Evolutionary conservation across 2,797 vertebrate species (phyloP), one percentile per base, ranked within the genome.

Genomic region (Bucorvus abyssinicus): DNA sequence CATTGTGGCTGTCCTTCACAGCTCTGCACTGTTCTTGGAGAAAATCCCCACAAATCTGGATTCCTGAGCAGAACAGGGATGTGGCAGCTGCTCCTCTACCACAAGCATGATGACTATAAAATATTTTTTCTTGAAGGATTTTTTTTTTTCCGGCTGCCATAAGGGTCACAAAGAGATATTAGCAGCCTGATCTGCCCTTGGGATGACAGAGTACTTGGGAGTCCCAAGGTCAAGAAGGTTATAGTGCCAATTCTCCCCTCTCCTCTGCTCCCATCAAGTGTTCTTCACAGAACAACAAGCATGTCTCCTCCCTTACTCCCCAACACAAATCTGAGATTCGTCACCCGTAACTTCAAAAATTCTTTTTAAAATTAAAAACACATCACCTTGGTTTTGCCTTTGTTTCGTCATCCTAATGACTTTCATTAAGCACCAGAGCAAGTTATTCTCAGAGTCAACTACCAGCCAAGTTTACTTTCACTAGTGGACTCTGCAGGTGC

Each of bases 191-290:
- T 32, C 36, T 55, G n/a, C 30, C 73, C 61, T 68, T 52, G 47
- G 52, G 42, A 76, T 30, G 24, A 42, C 29, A 69, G 12, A 3
- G 1, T 4, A n/a, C 6, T 50, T 0, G 0, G 24, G 10, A 75
- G 10, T 32, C n/a, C n/a, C 50, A 52, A n/a, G 27, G 73, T 38
- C 12, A 68, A 16, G 44, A 59, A 88, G 68, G 24, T 47, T 7
- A 36, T 0, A 38, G 21, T 11, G 18, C 11, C 44, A 38, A 10
- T 50, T 91, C 24, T 75, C 30, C 24, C 18, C 36, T 47, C 34
- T 38, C 26, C 11, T 61, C 40, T 64, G 23, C 74, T 80, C 34
- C 47, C 23, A 16, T 42, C 30, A 44, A 36, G 7, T 5, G 20
- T 1, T 71, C 38, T 38, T 60, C 67, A 52, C 73, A 38, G 32